Evolutionary conservation across 64 coral and sea anemone species (phyloP).

Genomic region (Stichodactyla helianthus): DNA sequence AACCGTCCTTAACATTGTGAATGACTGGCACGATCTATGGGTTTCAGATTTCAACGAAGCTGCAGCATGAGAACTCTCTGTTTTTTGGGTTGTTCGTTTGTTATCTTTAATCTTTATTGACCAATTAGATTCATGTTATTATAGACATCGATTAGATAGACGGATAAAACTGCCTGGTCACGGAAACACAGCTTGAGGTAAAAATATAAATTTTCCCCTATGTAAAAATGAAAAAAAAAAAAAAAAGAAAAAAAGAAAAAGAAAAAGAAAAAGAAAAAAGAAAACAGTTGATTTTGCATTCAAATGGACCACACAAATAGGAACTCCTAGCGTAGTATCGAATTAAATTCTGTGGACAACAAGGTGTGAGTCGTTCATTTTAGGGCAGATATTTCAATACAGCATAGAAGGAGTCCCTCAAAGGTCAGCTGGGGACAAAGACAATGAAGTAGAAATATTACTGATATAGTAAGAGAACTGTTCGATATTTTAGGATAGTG

Average conservation of each 20-base stretch:
- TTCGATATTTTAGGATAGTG: no score
- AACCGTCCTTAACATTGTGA: no score
- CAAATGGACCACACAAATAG: no score
- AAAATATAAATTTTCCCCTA: no score
- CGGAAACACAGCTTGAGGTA: background rate
- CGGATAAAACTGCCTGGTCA: background rate
- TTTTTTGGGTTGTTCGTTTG: background rate
- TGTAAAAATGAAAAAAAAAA: no score
- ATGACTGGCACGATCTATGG: no score
- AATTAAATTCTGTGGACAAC: no score
- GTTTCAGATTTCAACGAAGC: background rate
- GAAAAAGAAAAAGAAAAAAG: no score
- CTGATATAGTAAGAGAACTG: background rate
- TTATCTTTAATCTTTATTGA: background rate
- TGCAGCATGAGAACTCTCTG: background rate
- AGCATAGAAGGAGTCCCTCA: background rate
- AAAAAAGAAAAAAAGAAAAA: no score
- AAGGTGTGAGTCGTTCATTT: background rate
- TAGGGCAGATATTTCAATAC: background rate
- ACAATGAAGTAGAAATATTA: background rate
- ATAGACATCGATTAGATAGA: background rate
- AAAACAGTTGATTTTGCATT: no score
- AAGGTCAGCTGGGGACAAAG: background rate
- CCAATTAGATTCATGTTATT: background rate
- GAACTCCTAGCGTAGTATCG: no score